Base-by-base conservation (phyloP, 2,113 vertebrate species). In the Oriolus oriolus region DNA sequence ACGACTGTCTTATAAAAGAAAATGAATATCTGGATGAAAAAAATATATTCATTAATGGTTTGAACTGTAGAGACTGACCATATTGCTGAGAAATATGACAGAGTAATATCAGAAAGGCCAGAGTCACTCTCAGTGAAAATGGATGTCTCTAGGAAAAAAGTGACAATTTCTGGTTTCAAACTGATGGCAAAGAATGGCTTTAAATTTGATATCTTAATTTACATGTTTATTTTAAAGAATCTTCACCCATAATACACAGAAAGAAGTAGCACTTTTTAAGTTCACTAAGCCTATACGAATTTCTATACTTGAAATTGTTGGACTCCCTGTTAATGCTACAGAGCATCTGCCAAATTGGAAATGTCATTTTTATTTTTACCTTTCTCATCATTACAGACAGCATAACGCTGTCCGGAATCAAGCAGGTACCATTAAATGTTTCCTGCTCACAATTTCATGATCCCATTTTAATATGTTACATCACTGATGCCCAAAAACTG, bases 321-420 rank as follows among this genome's bases (percentile, higher is more conserved):
- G 91, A 85, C 76, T 90, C 80, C 42, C 80, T 79, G 42, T 90
- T 79, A 77, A 86, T 91, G 79, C 42, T 54, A 89, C 91, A 87
- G 66, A 87, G 49, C 66, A 84, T 64, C 78, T 75, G 90, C 84
- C 92, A 96, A 95, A 87, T 23, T 63, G 86, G 63, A 93, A 89
- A 96, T 60, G 44, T 60, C 76, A 82, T 94, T 90, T 92, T 96
- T 93, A 78, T 96, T 96, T 97, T 96, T 49, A 70, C 52, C 56
- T 96, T 93, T 96, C 70, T 96, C 76, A 82, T 95, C 87, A 91
- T 93, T 94, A 95, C 95, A 96, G 95, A 94, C 75, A 96, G 90
- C 87, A 77, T 64, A 95, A 95, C 60, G 91, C 74, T 93, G 94
- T 91, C 95, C 93, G 85, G 93, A 66, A 94, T 94, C 89, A 95